A percentile compares a stretch with the other conserved stretches of the same genome.
phyloP scores from a whole-genome alignment of 2,888 invertebrate genomes.

The Lucinisca nassula region DNA sequence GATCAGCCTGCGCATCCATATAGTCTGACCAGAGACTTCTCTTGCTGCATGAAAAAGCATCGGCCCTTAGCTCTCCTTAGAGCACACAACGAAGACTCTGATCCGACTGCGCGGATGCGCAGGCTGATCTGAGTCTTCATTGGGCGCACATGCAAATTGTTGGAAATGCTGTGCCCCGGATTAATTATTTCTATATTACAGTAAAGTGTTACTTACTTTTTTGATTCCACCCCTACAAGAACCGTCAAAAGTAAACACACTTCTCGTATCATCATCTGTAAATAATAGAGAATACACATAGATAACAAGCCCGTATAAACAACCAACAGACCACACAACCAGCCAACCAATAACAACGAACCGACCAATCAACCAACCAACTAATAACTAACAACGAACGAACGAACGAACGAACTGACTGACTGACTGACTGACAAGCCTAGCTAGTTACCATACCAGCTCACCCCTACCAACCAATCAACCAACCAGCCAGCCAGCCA shows the following conservation, averaged over 20 bases:
- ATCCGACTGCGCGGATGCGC: not conserved
- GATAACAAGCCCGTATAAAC: too few relatives aligned
- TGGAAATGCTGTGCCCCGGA: not conserved
- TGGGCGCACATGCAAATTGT: not conserved
- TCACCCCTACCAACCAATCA: too few relatives aligned
- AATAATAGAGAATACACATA: too few relatives aligned
- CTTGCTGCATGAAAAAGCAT: not conserved
- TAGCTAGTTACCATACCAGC: too few relatives aligned
- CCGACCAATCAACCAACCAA: too few relatives aligned
- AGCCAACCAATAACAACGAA: too few relatives aligned
- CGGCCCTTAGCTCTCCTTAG: not conserved
- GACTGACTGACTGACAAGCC: too few relatives aligned
- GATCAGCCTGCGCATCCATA: too few relatives aligned
- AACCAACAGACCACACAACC: too few relatives aligned
- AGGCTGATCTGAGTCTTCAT: not conserved
- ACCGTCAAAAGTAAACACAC: not conserved
- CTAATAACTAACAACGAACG: too few relatives aligned
- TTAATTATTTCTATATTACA: not conserved
- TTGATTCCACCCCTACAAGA: not conserved
- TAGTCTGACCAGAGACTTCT: not conserved
- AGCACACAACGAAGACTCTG: not conserved
- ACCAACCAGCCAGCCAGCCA: too few relatives aligned
- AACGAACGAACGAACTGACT: too few relatives aligned
- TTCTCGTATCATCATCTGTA: not conserved
- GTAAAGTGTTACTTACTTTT: slow-evolving; percentile 12